Evolutionary conservation across 2,797 vertebrate species (phyloP).

Genomic region (Mallotus villosus): DNA sequence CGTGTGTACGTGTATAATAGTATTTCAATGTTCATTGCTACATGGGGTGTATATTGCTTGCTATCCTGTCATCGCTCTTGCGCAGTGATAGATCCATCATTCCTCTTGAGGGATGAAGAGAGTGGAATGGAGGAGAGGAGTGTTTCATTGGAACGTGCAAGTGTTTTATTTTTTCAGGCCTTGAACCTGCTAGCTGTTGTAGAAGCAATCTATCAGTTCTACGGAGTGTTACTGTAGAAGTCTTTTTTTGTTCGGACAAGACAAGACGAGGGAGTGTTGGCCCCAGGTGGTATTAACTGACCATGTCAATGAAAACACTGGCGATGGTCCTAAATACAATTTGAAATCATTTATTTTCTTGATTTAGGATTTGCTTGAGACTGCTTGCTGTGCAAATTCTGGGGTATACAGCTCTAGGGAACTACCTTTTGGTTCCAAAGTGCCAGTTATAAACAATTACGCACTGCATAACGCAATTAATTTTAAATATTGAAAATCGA

Average conservation of each 20-base stretch:
- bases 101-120: slow-evolving; percentile 38
- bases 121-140: slow-evolving; percentile 22
- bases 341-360: no score
- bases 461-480: no score
- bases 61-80: background rate
- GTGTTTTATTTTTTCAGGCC: slow-evolving; percentile 34
- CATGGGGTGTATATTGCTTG: background rate
- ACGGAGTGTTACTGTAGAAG: slow-evolving; percentile 30
- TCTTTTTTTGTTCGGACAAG: background rate
- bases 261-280: no score
- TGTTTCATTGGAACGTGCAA: slow-evolving; percentile 49
- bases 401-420: no score
- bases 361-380: no score
- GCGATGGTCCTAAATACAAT: no score
- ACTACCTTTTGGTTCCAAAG: no score
- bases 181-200: slow-evolving; percentile 33
- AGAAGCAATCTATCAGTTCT: slow-evolving; percentile 49
- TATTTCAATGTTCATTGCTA: slow-evolving; percentile 16
- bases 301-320: no score
- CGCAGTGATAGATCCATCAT: slow-evolving; percentile 30
- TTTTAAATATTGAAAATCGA: no score
- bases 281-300: no score
- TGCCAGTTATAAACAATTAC: no score
- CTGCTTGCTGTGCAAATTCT: no score
- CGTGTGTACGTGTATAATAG: background rate